These are phyloP conservation scores for Knipowitschia caucasica DNA, from an alignment of 2,797 vertebrate species.

Conservation along the genomic window DNA sequence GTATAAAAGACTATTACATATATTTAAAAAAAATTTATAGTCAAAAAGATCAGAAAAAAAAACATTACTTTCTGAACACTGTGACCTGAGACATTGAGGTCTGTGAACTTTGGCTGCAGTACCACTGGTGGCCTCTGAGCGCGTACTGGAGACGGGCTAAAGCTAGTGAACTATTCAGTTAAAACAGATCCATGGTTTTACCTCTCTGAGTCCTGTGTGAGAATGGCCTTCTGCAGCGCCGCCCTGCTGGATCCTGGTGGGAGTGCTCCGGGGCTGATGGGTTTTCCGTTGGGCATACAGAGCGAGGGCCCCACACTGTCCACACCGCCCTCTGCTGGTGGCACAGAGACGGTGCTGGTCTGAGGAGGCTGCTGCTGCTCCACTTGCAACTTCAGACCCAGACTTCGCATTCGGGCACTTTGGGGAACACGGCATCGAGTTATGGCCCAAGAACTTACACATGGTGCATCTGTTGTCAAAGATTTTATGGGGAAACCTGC, in stretches of 20 bases:
- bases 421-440: not conserved
- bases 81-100: too few relatives aligned
- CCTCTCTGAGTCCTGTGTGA: conserved; percentile 88
- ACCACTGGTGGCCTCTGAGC: too few relatives aligned
- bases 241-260: conserved; percentile 82
- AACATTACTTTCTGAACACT: too few relatives aligned
- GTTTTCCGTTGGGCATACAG: conserved; percentile 82
- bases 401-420: conserved; percentile 87
- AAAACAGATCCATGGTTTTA: too few relatives aligned
- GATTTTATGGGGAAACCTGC: too few relatives aligned
- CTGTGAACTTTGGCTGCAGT: too few relatives aligned
- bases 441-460: not conserved
- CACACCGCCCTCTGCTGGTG: conserved; percentile 77
- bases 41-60: too few relatives aligned
- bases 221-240: conserved; percentile 85
- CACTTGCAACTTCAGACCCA: conserved; percentile 70
- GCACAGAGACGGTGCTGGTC: conserved; percentile 42
- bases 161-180: too few relatives aligned
- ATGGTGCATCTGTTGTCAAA: too few relatives aligned
- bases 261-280: conserved; percentile 82
- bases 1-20: too few relatives aligned
- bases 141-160: too few relatives aligned
- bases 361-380: conserved; percentile 67
- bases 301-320: conserved; percentile 87
- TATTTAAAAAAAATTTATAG: too few relatives aligned